Conservation (phyloP, 2,888 invertebrate species). For the Lutraria lutraria region DNA sequence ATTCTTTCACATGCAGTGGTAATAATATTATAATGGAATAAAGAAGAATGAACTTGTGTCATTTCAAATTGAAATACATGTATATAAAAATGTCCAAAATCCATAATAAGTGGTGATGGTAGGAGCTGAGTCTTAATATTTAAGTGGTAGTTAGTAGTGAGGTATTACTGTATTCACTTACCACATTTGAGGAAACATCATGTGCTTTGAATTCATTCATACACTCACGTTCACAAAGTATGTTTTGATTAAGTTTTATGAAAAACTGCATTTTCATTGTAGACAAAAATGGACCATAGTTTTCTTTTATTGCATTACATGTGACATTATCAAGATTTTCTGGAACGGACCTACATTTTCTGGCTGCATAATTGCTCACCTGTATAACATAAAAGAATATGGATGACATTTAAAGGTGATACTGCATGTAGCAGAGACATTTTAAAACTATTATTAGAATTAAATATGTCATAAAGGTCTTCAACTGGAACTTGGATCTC, state of each 20-base stretch:
- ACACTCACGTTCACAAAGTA: slow-evolving; percentile 40
- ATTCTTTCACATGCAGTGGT: too few relatives aligned
- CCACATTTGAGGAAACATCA: slow-evolving; percentile 34
- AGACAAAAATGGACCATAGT: slow-evolving; percentile 24
- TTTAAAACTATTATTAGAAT: not conserved
- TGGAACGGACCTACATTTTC: slow-evolving; percentile 41
- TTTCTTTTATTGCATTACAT: slow-evolving; percentile 19
- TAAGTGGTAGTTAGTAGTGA: not conserved
- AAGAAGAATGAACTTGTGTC: too few relatives aligned
- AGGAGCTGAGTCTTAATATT: not conserved
- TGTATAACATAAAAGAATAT: not conserved
- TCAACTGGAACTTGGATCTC: not conserved
- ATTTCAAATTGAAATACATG: too few relatives aligned
- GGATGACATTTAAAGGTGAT: not conserved
- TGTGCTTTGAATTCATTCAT: slow-evolving; percentile 32
- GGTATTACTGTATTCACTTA: not conserved
- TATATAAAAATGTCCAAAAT: too few relatives aligned
- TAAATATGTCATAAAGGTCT: not conserved
- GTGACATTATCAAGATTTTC: slow-evolving; percentile 22
- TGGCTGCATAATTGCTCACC: slow-evolving; percentile 6
- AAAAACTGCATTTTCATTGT: slow-evolving; percentile 40
- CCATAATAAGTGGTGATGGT: too few relatives aligned
- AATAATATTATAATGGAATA: too few relatives aligned
- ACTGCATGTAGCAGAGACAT: not conserved
- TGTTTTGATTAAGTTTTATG: slow-evolving; percentile 8